These are phyloP conservation scores for Cordilura impudica DNA, from an alignment of 2,888 invertebrate genomes.

Conservation along the genomic window DNA sequence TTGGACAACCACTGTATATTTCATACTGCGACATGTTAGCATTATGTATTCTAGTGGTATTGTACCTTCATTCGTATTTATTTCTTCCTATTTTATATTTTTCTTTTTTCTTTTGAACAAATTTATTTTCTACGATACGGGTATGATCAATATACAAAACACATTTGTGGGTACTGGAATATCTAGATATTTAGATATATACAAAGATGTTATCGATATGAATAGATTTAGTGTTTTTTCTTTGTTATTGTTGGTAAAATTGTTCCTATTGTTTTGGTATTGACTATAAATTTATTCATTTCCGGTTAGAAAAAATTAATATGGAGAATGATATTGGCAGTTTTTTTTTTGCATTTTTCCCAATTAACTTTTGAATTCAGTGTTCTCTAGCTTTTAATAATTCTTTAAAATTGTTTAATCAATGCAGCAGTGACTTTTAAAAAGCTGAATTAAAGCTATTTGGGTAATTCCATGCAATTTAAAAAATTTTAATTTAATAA, in stretches of 20 bases:
- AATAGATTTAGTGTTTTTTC: slow-evolving; percentile 13
- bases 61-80: no score
- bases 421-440: no score
- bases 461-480: no score
- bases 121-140: neutral
- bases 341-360: no score
- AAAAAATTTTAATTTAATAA: no score
- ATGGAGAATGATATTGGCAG: neutral
- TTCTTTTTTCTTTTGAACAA: neutral
- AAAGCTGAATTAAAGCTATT: no score
- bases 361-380: no score
- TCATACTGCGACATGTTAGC: no score
- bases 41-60: no score
- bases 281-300: slow-evolving; percentile 56
- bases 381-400: no score
- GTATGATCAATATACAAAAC: neutral
- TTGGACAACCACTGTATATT: no score
- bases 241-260: neutral
- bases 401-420: no score
- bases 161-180: neutral
- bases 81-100: neutral
- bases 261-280: slow-evolving; percentile 31
- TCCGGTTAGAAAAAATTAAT: slow-evolving; percentile 24
- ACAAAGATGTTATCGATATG: slow-evolving; percentile 9
- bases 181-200: slow-evolving; percentile 7